phyloP scores from a whole-genome alignment of 2,888 invertebrate species.

The Sphinx pinastri region DNA sequence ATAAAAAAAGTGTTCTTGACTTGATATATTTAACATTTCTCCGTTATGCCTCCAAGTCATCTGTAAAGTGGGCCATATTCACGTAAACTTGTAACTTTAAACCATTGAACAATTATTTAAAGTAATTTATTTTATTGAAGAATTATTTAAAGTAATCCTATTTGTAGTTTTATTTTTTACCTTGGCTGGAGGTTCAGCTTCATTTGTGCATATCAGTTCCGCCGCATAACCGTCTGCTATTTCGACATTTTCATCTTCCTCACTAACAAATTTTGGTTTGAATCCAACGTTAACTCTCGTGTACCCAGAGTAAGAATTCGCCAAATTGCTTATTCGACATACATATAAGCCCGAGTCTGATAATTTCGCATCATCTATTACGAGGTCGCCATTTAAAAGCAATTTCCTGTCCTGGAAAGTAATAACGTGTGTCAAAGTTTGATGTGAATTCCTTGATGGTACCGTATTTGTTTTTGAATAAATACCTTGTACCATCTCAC shows the following conservation, averaged over 20 bases:
- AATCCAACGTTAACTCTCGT: constrained; percentile 49
- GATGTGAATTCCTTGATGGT: background rate
- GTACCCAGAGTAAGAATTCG: constrained; percentile 40
- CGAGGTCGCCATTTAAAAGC: constrained; percentile 40
- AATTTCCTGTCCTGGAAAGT: constrained; percentile 46
- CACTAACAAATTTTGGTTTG: constrained; percentile 49
- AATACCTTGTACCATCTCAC: constrained; percentile 63
- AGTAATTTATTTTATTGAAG: too few relatives aligned
- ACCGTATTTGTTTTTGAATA: background rate
- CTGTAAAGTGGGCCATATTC: constrained; percentile 40
- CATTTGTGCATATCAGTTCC: constrained; percentile 49
- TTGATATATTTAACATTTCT: constrained; percentile 37
- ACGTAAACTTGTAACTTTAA: background rate
- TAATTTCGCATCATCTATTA: constrained; percentile 39
- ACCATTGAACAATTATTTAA: too few relatives aligned
- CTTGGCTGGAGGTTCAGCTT: constrained; percentile 49
- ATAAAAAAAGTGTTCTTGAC: constrained; percentile 37
- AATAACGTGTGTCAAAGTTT: background rate
- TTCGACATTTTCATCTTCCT: constrained; percentile 42
- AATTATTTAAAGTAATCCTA: background rate
- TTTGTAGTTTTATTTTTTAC: constrained; percentile 39
- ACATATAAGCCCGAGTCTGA: constrained; percentile 56
- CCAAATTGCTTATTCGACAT: constrained; percentile 54
- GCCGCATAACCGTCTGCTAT: constrained; percentile 37
- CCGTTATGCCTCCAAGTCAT: constrained; percentile 53